Conservation (phyloP, 2,113 vertebrate species). For the Trematomus loennbergii region DNA sequence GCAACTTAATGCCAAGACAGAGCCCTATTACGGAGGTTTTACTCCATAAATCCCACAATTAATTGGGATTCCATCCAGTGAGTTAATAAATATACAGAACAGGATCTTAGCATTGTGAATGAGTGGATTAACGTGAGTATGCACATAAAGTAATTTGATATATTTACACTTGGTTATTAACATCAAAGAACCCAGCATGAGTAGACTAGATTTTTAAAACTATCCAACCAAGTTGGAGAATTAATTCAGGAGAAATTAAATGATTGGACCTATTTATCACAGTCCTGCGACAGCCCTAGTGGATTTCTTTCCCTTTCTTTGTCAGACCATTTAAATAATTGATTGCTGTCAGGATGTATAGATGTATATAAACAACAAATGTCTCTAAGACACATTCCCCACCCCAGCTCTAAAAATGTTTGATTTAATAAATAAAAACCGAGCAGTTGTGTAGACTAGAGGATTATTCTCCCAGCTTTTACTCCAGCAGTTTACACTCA, state of each 20-base stretch:
- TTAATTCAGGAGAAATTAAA: too few relatives aligned
- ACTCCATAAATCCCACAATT: conserved; percentile 62
- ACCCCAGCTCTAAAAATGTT: background rate
- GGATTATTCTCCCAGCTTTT: conserved; percentile 11
- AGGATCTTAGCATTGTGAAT: conserved; percentile 20
- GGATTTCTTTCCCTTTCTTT: too few relatives aligned
- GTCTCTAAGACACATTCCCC: too few relatives aligned
- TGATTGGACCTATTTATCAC: too few relatives aligned
- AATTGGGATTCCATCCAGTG: conserved; percentile 53
- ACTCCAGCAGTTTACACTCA: conserved; percentile 33
- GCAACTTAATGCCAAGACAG: conserved; percentile 58
- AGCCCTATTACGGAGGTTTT: conserved; percentile 66
- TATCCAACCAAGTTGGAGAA: too few relatives aligned
- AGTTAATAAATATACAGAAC: conserved; percentile 27
- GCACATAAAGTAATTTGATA: conserved; percentile 2
- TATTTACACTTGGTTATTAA: too few relatives aligned
- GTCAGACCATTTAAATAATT: too few relatives aligned
- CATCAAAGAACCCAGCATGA: too few relatives aligned
- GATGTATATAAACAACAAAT: too few relatives aligned
- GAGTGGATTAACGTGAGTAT: conserved; percentile 18
- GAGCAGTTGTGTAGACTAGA: background rate
- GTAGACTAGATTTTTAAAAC: too few relatives aligned
- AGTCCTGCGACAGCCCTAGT: too few relatives aligned
- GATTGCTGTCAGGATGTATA: too few relatives aligned
- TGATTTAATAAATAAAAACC: background rate